Evolutionary conservation across 2,113 vertebrate genomes (phyloP), one percentile per base, ranked within the genome.

Genomic region (Lampris megalopsis): DNA sequence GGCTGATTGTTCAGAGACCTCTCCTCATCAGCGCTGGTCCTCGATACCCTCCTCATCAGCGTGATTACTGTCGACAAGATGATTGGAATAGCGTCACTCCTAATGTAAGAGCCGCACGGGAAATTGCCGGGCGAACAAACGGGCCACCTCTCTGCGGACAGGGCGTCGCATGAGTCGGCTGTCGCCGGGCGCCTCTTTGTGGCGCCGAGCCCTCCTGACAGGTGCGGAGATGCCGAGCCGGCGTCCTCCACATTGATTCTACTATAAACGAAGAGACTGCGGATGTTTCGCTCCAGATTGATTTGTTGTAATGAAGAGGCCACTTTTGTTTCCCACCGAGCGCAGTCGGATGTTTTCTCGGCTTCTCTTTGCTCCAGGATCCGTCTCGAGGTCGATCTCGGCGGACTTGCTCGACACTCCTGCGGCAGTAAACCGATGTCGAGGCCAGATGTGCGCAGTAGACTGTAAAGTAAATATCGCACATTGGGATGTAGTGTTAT

Each of bases 101-200:
- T 60, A 68, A 77, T 77, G 73, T 60, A 65, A 2, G 6, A 80
- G 61, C 40, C 6, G 2, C 52, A 59, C 10, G 54, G 42, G 36
- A 60, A 58, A 54, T 47, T 24, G 36, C 41, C 36, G 64, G 71
- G 24, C 24, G 52, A 48, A 49, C 24, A 56, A 24, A 64, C 56
- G 70, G 71, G 59, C 48, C 48, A 58, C 4, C 72, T 83, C 63
- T 13, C 67, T 78, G 42, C 61, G 76, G 63, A 64, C 56, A 75
- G 75, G 82, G 9, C 3, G 36, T 63, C 7, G 70, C 73, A 71
- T 80, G 85, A 88, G 67, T 90, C 88, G 77, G 90, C 87, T 68
- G 60, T 48, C 71, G 78, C 49, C 1, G n/a, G 59, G 60, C 40
- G 24, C 41, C 52, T 63, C 73, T 24, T 24, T 1, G 64, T 58